Conservation (phyloP, 35 echinoderm and acorn worm species). For the Ophiothrix spiculata region DNA sequence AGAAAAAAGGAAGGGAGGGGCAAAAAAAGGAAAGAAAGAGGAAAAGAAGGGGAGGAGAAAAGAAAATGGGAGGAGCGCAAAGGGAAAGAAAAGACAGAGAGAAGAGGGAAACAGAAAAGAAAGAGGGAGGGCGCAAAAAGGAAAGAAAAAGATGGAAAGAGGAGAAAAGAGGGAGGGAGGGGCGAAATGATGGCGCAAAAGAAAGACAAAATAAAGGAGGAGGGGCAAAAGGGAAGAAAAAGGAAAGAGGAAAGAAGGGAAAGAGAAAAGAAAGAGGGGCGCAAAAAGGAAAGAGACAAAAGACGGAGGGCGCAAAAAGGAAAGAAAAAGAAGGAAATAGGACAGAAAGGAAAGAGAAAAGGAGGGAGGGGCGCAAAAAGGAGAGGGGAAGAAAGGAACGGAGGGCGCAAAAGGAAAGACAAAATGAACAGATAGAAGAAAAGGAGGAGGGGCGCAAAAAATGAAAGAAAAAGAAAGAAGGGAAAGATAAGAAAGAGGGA, state of each 20-base stretch:
- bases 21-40: background rate
- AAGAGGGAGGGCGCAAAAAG: background rate
- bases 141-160: background rate
- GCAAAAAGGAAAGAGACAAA: no score
- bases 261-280: no score
- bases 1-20: background rate
- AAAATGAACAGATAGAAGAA: no score
- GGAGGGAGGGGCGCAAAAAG: no score
- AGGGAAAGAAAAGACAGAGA: background rate
- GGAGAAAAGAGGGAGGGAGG: background rate
- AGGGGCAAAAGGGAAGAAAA: background rate
- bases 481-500: no score
- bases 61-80: background rate
- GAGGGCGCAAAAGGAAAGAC: no score
- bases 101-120: background rate
- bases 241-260: background rate
- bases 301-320: no score
- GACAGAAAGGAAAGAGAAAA: no score
- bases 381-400: no score
- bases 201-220: background rate
- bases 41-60: background rate
- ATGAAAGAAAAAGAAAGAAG: no score
- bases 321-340: no score
- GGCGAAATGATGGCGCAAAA: background rate
- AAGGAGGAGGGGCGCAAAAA: no score